Evolutionary conservation across 2,113 vertebrate species (phyloP), one percentile per base, ranked within the genome.

Genomic region (Microcebus griseorufus): DNA sequence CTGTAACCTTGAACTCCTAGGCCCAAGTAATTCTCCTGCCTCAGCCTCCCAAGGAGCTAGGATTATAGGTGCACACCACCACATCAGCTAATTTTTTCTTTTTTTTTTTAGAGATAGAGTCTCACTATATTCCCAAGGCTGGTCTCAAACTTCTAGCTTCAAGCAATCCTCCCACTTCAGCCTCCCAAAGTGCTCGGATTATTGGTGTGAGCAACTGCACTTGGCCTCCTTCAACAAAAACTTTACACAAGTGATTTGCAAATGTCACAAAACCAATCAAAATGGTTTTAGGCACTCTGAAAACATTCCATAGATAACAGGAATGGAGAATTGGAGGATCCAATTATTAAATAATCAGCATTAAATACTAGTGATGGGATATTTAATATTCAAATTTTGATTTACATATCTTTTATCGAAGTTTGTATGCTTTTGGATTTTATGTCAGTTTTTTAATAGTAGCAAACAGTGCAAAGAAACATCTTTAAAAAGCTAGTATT

Each of bases 311-410:
- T 27, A 93, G 11, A 17, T 45, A 88, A 82, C 0, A 73, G 6
- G 27, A 53, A 14, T 13, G 27, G 45, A 55, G 4, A 87, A 89
- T 5, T 85, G n/a, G 25, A 55, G 2, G 20, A 75, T 25, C 62
- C 1, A 14, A 51, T n/a, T 83, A 89, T 79, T 92, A 93, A 88
- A 85, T 86, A 42, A 86, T 67, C 53, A 93, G 10, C 18, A 90
- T 45, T 82, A 94, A 86, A 67, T 80, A 51, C 13, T 85, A 88
- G 25, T 78, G 48, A 75, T 58, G 23, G 22, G 5, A 27, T 60
- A 76, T 34, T 85, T 65, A 76, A 58, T 53, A 86, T 39, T 96
- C 27, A 94, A 76, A 87, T 42, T 94, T 92, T 86, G 14, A 89
- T 80, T 51, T 48, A 29, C 12, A 62, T 27, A 70, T 11, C 32